These are phyloP conservation scores for Lerema accius DNA, from an alignment of 1,140 invertebrate species.

Conservation along the genomic window DNA sequence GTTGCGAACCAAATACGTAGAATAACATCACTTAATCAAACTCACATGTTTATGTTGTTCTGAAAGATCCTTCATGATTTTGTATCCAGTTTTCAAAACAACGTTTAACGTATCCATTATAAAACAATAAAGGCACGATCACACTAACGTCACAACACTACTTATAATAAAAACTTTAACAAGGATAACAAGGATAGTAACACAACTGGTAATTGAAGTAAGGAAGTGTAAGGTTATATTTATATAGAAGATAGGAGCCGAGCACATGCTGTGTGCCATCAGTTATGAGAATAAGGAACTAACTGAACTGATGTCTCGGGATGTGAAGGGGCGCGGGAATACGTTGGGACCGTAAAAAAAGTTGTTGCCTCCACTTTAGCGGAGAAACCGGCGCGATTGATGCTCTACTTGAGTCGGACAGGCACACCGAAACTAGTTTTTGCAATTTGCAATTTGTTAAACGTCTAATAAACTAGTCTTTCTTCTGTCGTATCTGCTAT, in stretches of 20 bases:
- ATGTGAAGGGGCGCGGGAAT: conserved; percentile 71
- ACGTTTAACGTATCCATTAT: conserved; percentile 71
- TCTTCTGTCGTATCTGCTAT: not conserved
- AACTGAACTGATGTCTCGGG: conserved; percentile 56
- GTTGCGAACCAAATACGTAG: no score
- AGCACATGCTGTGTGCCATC: conserved; percentile 62
- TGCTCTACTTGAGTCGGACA: conserved; percentile 61
- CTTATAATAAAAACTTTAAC: not conserved
- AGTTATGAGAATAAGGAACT: conserved; percentile 72
- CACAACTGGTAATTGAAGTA: not conserved
- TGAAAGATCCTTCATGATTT: conserved; percentile 72
- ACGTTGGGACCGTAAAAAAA: conserved; percentile 74
- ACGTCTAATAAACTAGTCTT: not conserved
- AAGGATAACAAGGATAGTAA: not conserved
- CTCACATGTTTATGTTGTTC: conserved; percentile 71
- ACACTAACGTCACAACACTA: conserved; percentile 17
- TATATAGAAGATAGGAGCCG: conserved; percentile 14
- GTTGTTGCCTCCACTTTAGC: conserved; percentile 63
- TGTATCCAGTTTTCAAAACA: conserved; percentile 72
- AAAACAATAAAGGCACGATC: conserved; percentile 14
- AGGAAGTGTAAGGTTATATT: conserved; percentile 4
- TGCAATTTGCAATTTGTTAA: not conserved
- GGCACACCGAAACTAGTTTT: conserved; percentile 5
- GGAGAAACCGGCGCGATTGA: conserved; percentile 43
- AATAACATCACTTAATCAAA: conserved; percentile 37